Conservation (phyloP, 2,113 vertebrate species). For the Hassar affinis region DNA sequence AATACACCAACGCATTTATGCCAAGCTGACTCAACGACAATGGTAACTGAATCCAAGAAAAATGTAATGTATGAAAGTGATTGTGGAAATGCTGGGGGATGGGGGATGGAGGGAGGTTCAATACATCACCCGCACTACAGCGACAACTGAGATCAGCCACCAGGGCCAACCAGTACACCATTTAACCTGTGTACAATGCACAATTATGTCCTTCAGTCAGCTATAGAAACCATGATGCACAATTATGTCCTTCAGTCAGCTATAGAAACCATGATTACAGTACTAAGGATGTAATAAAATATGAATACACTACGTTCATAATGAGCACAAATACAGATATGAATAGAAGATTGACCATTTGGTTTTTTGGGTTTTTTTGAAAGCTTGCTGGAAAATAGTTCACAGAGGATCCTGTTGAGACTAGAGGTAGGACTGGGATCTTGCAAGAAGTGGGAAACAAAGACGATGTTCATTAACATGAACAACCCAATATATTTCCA, state of each 20-base stretch:
- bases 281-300: background rate
- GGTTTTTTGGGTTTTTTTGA: background rate
- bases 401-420: background rate
- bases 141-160: background rate
- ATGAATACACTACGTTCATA: background rate
- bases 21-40: background rate
- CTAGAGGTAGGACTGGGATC: background rate
- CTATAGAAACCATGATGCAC: background rate
- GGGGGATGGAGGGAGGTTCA: too few relatives aligned
- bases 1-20: background rate
- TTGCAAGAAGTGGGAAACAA: background rate
- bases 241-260: background rate
- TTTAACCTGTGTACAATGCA: background rate
- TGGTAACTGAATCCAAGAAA: background rate
- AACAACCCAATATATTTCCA: background rate
- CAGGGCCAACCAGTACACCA: background rate
- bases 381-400: background rate
- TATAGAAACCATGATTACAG: background rate
- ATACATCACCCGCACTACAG: background rate
- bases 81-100: background rate
- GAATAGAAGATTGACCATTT: background rate
- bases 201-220: background rate
- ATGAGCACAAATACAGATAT: background rate
- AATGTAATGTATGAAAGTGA: constrained; percentile 8
- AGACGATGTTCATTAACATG: background rate